Percentiles rank a stretch among this genome's conserved stretches.
Evolutionary conservation across 2,888 invertebrate genomes (phyloP).

Genomic region (Peribatodes rhomboidaria): DNA sequence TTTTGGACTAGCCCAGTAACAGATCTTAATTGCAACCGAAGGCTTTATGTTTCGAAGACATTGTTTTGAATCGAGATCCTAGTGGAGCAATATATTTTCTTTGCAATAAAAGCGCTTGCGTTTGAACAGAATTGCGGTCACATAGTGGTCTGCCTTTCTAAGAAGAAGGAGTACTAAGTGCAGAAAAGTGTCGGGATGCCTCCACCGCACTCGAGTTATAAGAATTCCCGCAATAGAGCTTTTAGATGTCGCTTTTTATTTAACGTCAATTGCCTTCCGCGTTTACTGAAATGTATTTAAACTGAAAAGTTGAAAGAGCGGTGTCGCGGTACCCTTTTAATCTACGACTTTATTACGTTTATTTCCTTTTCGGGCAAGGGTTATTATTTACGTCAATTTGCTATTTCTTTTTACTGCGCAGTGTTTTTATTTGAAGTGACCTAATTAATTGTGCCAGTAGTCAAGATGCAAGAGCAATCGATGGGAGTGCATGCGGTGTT

Average conservation of each 20-base stretch:
- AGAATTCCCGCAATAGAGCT: conserved; percentile 65
- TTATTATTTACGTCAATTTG: neutral
- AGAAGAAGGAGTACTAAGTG: conserved; percentile 63
- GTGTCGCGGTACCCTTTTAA: conserved; percentile 14
- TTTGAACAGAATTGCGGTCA: conserved; percentile 73
- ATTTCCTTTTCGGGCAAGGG: neutral
- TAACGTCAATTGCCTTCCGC: conserved; percentile 57
- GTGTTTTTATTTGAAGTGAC: conserved; percentile 13
- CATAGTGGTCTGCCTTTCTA: conserved; percentile 61
- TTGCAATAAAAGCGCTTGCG: conserved; percentile 68
- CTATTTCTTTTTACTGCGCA: conserved; percentile 2
- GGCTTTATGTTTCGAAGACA: conserved; percentile 39
- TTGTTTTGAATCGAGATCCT: conserved; percentile 25
- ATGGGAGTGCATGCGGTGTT: conserved; percentile 2
- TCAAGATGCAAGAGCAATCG: conserved; percentile 6
- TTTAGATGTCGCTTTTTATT: conserved; percentile 64
- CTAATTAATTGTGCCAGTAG: conserved; percentile 13
- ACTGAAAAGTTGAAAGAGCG: conserved; percentile 23
- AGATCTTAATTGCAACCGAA: conserved; percentile 64
- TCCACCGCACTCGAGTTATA: conserved; percentile 54
- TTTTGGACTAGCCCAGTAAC: conserved; percentile 59
- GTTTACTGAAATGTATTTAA: conserved; percentile 35
- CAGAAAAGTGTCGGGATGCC: conserved; percentile 70
- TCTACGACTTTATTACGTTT: neutral
- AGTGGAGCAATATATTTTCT: conserved; percentile 59